Conservation (phyloP, 2,888 invertebrate species). For the Urechis unicinctus region DNA sequence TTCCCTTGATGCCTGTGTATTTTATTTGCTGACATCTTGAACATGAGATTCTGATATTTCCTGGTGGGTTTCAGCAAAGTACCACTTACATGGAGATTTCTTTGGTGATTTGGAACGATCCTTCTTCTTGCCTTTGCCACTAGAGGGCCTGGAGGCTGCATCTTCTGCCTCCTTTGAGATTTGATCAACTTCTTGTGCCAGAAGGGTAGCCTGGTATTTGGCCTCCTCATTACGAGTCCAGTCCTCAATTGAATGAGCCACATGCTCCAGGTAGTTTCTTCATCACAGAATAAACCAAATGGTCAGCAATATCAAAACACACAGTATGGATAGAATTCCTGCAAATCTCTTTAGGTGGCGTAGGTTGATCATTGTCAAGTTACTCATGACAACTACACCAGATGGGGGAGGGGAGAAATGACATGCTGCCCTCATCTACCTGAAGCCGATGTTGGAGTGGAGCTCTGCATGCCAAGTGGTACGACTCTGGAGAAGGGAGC, state of each 20-base stretch:
- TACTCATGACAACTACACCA: no score
- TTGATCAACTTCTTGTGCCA: conserved; percentile 40
- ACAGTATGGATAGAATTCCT: not conserved
- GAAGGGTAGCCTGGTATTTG: conserved; percentile 40
- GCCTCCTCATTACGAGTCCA: conserved; percentile 47
- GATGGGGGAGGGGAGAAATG: not conserved
- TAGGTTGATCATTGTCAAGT: no score
- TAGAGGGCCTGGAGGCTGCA: conserved; percentile 20
- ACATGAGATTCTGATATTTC: no score
- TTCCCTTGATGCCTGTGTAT: no score
- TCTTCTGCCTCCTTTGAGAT: conserved; percentile 35
- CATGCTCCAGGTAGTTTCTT: conserved; percentile 48
- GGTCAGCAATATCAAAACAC: not conserved
- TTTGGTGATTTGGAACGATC: conserved; percentile 29
- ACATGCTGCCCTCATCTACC: conserved; percentile 26
- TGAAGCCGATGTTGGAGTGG: conserved; percentile 49
- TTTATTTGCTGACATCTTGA: no score
- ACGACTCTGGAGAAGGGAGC: conserved; percentile 25
- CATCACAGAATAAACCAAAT: not conserved
- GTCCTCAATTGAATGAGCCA: conserved; percentile 37
- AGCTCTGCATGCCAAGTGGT: conserved; percentile 43
- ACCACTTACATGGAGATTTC: conserved; percentile 28
- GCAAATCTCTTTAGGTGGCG: no score
- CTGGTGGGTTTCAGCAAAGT: no score
- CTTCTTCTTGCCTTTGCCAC: conserved; percentile 10